Evolutionary conservation across 2,888 invertebrate genomes (phyloP), one percentile per base, ranked within the genome.

Genomic region (Patella depressa): DNA sequence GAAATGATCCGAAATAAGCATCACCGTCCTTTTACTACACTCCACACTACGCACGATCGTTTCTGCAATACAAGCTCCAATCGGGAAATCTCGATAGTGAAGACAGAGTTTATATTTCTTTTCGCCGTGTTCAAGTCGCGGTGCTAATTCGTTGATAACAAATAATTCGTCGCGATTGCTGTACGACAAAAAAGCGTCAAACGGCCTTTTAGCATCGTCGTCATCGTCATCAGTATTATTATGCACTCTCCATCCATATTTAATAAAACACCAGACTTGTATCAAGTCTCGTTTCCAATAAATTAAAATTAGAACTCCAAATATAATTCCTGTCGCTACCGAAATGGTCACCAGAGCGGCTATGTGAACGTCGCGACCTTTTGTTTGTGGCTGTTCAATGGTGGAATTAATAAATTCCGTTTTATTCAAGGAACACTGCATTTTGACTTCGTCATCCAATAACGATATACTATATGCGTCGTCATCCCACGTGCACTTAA

Each of bases 161-260:
- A 96, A 96, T 75, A 95, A 94, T 91, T 96, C 96, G 92, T 97
- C 97, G 19, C 79, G 77, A 70, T 82, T 82, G 92, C 96, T 96
- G 92, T 97, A 97, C 91, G 96, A 96, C 83, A 97, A 94, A 92
- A 97, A 97, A 71, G 96, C 97, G 92, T 97, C 97, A 92, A 96
- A 97, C 11, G 76, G 80, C 29, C 82, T 76, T 69, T 76, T 78
- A 71, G 80, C 80, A 59, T 83, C 82, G 71, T 82, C 80, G 14
- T 53, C 19, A 3, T 72, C 53, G 12, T 72, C 65, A 24, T 83
- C 82, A 2, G 76, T 78, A 19, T 71, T 15, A n/a, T 78, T 77
- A 54, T 80, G 79, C 29, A 79, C 65, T n/a, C 83, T 69, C 78
- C 80, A 78, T 12, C 83, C 83, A 72, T 82, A 83, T 29, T 74